phyloP scores from a whole-genome alignment of 2,113 vertebrate species.

The Eulemur rufifrons region DNA sequence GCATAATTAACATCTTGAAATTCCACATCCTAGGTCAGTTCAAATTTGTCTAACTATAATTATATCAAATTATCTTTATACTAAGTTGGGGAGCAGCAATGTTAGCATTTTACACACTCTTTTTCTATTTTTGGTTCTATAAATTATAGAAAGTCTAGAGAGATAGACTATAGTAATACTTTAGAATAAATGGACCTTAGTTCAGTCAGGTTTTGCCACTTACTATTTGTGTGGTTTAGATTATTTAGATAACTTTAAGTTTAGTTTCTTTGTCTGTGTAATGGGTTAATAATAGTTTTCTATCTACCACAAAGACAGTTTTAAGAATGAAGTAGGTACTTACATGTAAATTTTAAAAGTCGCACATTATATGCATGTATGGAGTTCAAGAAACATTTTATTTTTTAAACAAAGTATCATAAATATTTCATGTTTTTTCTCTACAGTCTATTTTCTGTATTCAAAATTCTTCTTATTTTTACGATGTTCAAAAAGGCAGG shows the following conservation, averaged over 20 bases:
- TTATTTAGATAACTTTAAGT: not conserved
- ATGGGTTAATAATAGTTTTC: not conserved
- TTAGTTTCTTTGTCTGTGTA: constrained; percentile 3
- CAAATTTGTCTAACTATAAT: not conserved
- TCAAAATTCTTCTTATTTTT: not conserved
- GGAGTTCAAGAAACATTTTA: not conserved
- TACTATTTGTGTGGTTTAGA: not conserved
- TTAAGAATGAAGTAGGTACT: not conserved
- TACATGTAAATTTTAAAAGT: not conserved
- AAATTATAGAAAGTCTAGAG: not conserved
- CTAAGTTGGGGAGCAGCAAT: not conserved
- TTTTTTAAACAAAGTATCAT: constrained; percentile 13
- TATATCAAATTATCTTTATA: not conserved
- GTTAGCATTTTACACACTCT: not conserved
- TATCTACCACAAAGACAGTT: not conserved
- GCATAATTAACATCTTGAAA: not conserved
- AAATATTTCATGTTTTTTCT: not conserved
- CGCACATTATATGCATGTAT: not conserved
- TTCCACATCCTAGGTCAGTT: not conserved
- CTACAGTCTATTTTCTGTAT: not conserved
- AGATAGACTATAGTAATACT: not conserved
- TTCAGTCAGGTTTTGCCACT: not conserved
- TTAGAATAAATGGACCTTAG: not conserved
- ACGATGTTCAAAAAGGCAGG: not conserved
- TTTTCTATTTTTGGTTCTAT: not conserved